Conservation (phyloP, 1,140 invertebrate genomes). For the Drosophila leontia region DNA sequence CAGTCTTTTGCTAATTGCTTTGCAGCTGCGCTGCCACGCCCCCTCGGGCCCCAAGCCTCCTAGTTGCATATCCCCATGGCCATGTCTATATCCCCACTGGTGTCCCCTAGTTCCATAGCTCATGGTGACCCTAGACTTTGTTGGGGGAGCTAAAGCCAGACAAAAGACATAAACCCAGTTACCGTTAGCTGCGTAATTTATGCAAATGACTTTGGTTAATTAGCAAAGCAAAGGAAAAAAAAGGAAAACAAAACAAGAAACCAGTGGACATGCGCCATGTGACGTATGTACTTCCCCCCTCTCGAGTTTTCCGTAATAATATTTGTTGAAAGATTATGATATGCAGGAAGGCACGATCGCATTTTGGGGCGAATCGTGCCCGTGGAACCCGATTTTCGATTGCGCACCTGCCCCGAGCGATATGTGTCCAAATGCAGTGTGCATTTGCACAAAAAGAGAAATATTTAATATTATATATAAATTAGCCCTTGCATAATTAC, state of each 20-base stretch:
- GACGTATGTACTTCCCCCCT: neutral
- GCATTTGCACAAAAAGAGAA: neutral
- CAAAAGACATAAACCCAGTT: conserved; percentile 75
- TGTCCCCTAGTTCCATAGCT: conserved; percentile 21
- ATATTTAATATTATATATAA: conserved; percentile 12
- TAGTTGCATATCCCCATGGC: conserved; percentile 10
- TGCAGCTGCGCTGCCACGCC: conserved; percentile 68
- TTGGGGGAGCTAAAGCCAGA: conserved; percentile 40
- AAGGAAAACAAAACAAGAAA: conserved; percentile 28
- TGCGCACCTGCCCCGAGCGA: conserved; percentile 34
- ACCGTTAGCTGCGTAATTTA: conserved; percentile 82
- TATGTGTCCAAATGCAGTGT: conserved; percentile 40
- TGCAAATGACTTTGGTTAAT: conserved; percentile 80
- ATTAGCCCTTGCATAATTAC: conserved; percentile 34
- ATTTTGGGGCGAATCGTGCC: conserved; percentile 31
- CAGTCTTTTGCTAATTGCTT: conserved; percentile 77
- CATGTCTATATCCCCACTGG: conserved; percentile 6
- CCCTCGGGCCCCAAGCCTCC: conserved; percentile 29
- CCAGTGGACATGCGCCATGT: conserved; percentile 26
- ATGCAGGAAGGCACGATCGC: conserved; percentile 44
- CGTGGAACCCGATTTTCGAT: conserved; percentile 32
- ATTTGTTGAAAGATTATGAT: conserved; percentile 40
- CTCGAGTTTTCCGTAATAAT: conserved; percentile 16
- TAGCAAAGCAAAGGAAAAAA: conserved; percentile 52
- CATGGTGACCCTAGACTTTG: conserved; percentile 19